Conservation (phyloP, 2,797 vertebrate genomes). For the Malurus splendens region DNA sequence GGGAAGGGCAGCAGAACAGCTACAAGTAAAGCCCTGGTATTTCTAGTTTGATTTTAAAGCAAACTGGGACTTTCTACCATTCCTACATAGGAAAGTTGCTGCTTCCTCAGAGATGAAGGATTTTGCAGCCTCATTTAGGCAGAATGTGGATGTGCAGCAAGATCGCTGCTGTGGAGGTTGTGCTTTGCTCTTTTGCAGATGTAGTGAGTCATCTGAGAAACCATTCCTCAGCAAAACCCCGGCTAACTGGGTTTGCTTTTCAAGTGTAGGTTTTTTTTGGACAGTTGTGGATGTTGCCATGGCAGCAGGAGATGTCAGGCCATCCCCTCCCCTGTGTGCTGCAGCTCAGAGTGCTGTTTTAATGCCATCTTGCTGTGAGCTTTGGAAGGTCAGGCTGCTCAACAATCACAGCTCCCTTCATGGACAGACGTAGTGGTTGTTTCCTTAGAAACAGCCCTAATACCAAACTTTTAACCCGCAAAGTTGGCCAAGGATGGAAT, state of each 20-base stretch:
- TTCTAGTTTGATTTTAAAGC: neutral
- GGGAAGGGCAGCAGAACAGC: neutral
- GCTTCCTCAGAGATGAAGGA: neutral
- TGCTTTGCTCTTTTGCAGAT: neutral
- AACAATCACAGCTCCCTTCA: neutral
- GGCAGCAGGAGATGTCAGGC: neutral
- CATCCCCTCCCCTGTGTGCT: neutral
- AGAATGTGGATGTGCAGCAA: neutral
- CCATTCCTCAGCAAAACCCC: neutral
- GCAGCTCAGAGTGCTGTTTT: neutral
- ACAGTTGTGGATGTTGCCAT: neutral
- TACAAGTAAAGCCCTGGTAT: neutral
- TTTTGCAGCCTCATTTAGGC: neutral
- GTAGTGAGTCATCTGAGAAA: neutral
- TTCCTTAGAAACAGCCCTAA: neutral
- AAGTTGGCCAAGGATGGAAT: neutral
- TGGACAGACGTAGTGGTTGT: neutral
- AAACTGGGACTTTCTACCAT: neutral
- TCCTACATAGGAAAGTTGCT: neutral
- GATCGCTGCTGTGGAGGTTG: neutral
- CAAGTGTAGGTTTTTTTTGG: rapidly evolving
- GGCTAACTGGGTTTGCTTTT: neutral
- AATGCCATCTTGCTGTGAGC: slow-evolving; percentile 36
- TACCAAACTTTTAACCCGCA: neutral
- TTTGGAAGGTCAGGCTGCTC: slow-evolving; percentile 12